Percentiles rank a stretch among this genome's conserved stretches.
These are phyloP conservation scores for Acanthosepion esculentum DNA, from an alignment of 2,888 invertebrate genomes.

Conservation along the genomic window DNA sequence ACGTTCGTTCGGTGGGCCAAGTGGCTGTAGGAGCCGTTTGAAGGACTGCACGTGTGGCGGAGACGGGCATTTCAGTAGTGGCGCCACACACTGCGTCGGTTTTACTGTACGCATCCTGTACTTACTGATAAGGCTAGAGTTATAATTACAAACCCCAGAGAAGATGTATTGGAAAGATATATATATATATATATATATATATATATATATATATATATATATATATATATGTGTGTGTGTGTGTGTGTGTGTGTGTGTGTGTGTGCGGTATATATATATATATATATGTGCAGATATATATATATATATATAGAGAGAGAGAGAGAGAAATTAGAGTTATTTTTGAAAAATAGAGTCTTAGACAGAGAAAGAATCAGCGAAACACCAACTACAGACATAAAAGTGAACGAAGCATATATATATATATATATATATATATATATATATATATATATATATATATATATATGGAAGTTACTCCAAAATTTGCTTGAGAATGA, in stretches of 20 bases:
- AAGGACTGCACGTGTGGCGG: slow-evolving; percentile 33
- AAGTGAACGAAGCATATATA: background rate
- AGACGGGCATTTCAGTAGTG: background rate
- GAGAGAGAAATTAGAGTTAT: too few relatives aligned
- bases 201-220: background rate
- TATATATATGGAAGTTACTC: too few relatives aligned
- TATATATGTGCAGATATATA: background rate
- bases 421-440: too few relatives aligned
- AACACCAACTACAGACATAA: background rate
- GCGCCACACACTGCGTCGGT: background rate
- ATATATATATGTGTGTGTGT: background rate
- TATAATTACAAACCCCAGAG: background rate
- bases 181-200: background rate
- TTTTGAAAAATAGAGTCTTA: too few relatives aligned
- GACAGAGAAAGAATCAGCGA: background rate
- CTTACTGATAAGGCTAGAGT: background rate
- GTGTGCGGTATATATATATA: slow-evolving; percentile 2
- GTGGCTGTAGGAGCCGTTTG: background rate
- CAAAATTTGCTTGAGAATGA: too few relatives aligned
- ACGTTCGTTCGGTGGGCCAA: background rate
- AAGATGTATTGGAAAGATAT: background rate
- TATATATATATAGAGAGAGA: background rate
- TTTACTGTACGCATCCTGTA: background rate
- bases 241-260: too few relatives aligned
- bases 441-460: too few relatives aligned